These are phyloP conservation scores for Catonia carolina DNA, from an alignment of 2,888 invertebrate species.

Conservation along the genomic window DNA sequence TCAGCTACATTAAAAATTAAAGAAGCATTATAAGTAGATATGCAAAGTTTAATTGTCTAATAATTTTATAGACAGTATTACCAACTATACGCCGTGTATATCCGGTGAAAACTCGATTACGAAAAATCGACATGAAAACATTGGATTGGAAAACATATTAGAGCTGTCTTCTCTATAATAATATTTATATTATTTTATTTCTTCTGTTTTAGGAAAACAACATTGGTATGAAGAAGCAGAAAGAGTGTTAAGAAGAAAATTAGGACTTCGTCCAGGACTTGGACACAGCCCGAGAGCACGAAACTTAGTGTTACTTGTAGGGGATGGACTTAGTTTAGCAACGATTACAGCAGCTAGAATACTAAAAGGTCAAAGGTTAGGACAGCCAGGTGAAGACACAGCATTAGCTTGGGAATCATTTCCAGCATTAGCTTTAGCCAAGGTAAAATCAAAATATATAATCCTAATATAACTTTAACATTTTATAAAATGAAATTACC, in stretches of 20 bases:
- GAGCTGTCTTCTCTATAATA: no score
- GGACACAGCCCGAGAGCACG: constrained; percentile 50
- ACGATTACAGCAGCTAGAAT: constrained; percentile 66
- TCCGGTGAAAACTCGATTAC: no score
- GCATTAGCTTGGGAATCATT: constrained; percentile 63
- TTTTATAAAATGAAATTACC: no score
- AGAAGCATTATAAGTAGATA: no score
- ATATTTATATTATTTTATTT: no score
- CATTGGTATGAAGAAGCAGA: constrained; percentile 10
- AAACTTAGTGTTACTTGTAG: constrained; percentile 63
- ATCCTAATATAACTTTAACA: no score
- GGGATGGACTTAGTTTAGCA: constrained; percentile 73
- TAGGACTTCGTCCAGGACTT: constrained; percentile 50
- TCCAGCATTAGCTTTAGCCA: constrained; percentile 59
- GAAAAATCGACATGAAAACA: no score
- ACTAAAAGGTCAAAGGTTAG: constrained; percentile 54
- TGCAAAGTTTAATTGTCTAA: no score
- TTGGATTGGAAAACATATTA: no score
- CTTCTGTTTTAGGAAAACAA: not conserved
- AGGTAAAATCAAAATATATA: constrained; percentile 51
- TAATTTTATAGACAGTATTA: no score
- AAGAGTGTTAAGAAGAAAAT: not conserved
- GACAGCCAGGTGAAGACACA: constrained; percentile 58
- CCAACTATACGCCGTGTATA: no score
- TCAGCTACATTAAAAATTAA: no score